Percentiles rank a stretch among this genome's conserved stretches.
These are phyloP conservation scores for Pardalotus punctatus DNA, from an alignment of 2,113 vertebrate genomes.

Conservation along the genomic window DNA sequence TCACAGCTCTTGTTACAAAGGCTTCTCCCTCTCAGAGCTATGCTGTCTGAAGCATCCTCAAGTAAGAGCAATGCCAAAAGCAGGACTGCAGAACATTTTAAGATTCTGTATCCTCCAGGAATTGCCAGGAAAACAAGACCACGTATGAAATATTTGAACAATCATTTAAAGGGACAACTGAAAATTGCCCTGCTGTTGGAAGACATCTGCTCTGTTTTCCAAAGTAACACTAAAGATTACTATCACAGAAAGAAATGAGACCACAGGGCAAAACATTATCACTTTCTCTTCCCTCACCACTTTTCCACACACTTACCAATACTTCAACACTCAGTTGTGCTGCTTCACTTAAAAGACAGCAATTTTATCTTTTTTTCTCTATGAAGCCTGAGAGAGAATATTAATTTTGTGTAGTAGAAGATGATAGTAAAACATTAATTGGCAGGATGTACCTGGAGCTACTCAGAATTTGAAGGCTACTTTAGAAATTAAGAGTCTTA, in stretches of 20 bases:
- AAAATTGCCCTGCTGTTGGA: neutral
- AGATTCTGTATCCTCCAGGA: neutral
- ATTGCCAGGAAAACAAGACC: neutral
- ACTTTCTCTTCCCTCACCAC: neutral
- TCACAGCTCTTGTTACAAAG: slow-evolving; percentile 61
- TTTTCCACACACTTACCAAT: neutral
- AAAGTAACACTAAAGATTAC: neutral
- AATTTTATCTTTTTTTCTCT: neutral
- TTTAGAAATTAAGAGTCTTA: neutral
- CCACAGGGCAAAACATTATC: neutral
- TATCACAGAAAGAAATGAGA: neutral
- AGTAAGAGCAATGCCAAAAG: slow-evolving; percentile 7
- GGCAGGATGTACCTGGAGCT: neutral
- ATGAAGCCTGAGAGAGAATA: neutral
- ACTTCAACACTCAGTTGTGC: neutral
- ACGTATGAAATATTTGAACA: neutral
- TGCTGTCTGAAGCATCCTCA: neutral
- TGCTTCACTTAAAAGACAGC: neutral
- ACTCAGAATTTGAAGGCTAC: neutral
- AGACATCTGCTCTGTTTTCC: neutral
- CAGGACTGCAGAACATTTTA: neutral
- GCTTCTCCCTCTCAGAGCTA: slow-evolving; percentile 16
- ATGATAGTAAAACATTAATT: neutral
- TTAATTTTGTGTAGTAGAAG: neutral
- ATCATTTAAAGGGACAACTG: neutral